Evolutionary conservation across 2,113 vertebrate genomes (phyloP).

Genomic region (Phoxinus phoxinus): DNA sequence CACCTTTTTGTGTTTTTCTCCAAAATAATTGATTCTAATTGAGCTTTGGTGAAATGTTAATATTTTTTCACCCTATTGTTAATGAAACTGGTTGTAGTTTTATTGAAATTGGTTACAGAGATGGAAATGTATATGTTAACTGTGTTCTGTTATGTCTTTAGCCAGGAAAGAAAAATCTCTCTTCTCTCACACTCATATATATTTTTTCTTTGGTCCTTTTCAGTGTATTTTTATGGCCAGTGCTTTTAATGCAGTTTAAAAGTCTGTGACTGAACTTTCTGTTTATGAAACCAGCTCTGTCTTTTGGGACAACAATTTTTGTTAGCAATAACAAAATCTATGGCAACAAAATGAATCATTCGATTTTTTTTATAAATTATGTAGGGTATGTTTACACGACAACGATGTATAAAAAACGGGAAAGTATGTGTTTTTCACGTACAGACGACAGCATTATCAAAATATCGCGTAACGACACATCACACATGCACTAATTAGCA

Average conservation of each 20-base stretch:
- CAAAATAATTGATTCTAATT: background rate
- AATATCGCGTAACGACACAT: too few relatives aligned
- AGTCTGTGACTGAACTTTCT: background rate
- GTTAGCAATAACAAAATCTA: background rate
- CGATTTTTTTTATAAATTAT: background rate
- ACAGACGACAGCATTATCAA: too few relatives aligned
- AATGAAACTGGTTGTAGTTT: background rate
- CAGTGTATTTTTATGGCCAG: background rate
- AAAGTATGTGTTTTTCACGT: too few relatives aligned
- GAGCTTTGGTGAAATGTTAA: background rate
- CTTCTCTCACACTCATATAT: too few relatives aligned
- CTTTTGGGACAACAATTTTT: background rate
- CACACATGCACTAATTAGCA: too few relatives aligned
- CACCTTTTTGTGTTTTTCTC: background rate
- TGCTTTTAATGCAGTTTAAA: background rate
- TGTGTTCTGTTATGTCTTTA: background rate
- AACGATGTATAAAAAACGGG: too few relatives aligned
- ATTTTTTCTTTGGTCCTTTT: too few relatives aligned
- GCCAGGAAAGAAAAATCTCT: too few relatives aligned
- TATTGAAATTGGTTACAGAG: background rate
- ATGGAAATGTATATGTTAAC: background rate
- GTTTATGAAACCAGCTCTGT: background rate
- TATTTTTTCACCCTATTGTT: background rate
- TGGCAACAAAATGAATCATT: background rate
- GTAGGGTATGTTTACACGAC: background rate